A percentile compares a stretch with the other conserved stretches of the same genome.
Evolutionary conservation across 2,113 vertebrate species (phyloP).

Genomic region (Agapornis roseicollis): DNA sequence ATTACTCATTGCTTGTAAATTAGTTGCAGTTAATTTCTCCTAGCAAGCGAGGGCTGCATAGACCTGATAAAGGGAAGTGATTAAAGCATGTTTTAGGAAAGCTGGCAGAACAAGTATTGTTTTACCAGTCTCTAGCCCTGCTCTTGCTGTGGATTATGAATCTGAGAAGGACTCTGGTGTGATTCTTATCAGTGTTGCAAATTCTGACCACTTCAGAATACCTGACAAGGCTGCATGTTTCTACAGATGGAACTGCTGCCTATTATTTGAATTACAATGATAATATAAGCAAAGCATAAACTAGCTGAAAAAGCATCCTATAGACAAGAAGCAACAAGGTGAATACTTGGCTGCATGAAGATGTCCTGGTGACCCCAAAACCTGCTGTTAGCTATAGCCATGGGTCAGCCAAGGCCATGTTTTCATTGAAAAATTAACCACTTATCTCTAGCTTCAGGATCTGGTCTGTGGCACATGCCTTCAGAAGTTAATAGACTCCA

Average conservation of each 20-base stretch:
- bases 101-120: background rate
- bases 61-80: conserved; percentile 36
- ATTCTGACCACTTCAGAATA: background rate
- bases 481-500: background rate
- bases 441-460: background rate
- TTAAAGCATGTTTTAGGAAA: background rate
- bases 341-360: background rate
- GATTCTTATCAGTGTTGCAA: background rate
- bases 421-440: background rate
- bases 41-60: conserved; percentile 2
- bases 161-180: background rate
- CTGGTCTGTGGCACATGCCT: background rate
- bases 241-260: background rate
- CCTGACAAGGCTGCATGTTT: fast-evolving
- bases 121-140: background rate
- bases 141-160: background rate
- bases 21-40: conserved; percentile 58
- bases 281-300: background rate
- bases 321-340: background rate
- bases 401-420: background rate
- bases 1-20: conserved; percentile 40
- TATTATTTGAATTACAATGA: background rate
- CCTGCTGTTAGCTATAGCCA: background rate
- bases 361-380: background rate
- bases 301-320: background rate